Conservation (phyloP, 2,113 vertebrate species). For the Eudyptes chrysolophus region DNA sequence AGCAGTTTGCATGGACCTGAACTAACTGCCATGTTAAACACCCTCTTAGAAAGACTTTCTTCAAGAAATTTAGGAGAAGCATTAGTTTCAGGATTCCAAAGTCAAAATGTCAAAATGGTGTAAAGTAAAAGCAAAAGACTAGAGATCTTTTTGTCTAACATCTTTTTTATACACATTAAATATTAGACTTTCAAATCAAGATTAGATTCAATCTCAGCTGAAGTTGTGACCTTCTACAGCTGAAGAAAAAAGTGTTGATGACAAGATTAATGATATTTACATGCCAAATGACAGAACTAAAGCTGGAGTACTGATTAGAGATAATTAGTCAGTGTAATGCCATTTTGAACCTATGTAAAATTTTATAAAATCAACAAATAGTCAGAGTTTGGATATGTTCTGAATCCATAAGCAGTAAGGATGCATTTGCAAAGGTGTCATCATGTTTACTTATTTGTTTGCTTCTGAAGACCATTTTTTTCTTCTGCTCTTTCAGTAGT, state of each 20-base stretch:
- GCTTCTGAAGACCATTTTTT: background rate
- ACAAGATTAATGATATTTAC: conserved; percentile 68
- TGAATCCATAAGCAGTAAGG: conserved; percentile 10
- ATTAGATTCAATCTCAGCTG: background rate
- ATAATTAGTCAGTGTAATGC: conserved; percentile 52
- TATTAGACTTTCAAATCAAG: conserved; percentile 23
- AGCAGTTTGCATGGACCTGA: background rate
- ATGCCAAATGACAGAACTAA: conserved; percentile 56
- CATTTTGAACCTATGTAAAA: conserved; percentile 45
- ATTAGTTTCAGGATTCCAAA: background rate
- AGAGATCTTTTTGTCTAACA: background rate
- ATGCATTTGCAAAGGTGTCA: background rate
- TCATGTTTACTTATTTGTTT: background rate
- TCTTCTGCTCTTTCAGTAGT: background rate
- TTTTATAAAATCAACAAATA: conserved; percentile 60
- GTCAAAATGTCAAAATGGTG: background rate
- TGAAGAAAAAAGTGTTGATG: conserved; percentile 35
- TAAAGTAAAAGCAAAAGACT: background rate
- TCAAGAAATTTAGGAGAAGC: background rate
- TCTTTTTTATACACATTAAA: background rate
- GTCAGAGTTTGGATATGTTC: background rate
- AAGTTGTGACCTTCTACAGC: conserved; percentile 34
- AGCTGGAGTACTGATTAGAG: conserved; percentile 55
- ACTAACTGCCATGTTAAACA: background rate
- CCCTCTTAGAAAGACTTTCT: background rate